Base-by-base conservation (phyloP, 2,888 invertebrate genomes). In the Drosophila putrida region DNA sequence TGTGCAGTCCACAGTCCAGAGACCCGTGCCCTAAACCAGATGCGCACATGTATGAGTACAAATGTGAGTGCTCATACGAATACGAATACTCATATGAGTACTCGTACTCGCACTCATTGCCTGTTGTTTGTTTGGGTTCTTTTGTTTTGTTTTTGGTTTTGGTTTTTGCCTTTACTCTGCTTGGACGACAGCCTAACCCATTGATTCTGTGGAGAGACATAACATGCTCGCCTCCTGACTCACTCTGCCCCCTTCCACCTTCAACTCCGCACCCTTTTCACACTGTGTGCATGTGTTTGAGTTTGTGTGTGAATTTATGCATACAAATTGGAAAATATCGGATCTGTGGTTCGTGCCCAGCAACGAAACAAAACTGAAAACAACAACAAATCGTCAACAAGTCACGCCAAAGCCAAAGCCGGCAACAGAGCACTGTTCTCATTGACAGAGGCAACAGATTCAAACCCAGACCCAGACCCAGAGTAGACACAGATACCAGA, bases 271-370 rank as follows among this genome's bases (percentile, higher is more conserved):
- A 49, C 58, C 44, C 58, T 41, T 57, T 35, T 54, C 41, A 39
- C 13, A n/a, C 35, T 15, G 9, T 13, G 25, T 6, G 10, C 20
- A n/a, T 35, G 13, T 13, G 47, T 67, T 49, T 66, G 68, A 75
- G 79, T 74, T 43, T 88, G 83, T 88, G 79, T 84, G 79, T 89
- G 80, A 85, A 84, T 78, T 84, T 84, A 84, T 84, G 83, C 89
- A 84, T 84, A 85, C 88, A 84, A 84, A 89, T 84, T 84, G 85
- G 82, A 89, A 89, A 90, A 90, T 89, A 89, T 89, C 90, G 90
- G 90, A 90, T 88, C 89, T 90, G 84, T 90, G 90, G 89, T 89
- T 90, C 90, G 87, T 89, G 89, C 87, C 76, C 82, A 78, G 76
- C 74, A 58, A 71, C 80, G 78, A 68, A 72, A 62, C 64, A 36